These are phyloP conservation scores for Megalops atlanticus DNA, from an alignment of 2,113 vertebrate genomes.

Conservation along the genomic window DNA sequence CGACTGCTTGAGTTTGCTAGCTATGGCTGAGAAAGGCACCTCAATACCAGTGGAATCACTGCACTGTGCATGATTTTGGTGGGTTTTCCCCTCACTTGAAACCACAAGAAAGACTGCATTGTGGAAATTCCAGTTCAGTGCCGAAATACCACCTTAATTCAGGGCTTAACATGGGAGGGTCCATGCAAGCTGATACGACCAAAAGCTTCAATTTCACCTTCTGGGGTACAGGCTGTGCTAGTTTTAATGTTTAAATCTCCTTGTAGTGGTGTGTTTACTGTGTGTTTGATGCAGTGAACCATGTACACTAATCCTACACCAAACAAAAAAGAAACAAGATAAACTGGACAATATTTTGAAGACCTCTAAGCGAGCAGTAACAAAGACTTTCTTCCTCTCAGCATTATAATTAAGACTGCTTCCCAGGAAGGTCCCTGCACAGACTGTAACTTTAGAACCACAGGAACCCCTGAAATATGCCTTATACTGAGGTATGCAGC, in stretches of 20 bases:
- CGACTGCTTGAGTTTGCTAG: neutral
- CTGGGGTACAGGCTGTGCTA: neutral
- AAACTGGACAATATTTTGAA: neutral
- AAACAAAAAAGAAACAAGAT: neutral
- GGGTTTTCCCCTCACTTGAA: neutral
- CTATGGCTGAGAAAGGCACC: neutral
- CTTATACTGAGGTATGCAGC: constrained; percentile 3
- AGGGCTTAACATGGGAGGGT: constrained; percentile 6
- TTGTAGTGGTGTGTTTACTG: neutral
- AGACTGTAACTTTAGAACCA: neutral
- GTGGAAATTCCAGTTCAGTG: neutral
- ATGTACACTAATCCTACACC: neutral
- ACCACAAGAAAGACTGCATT: neutral
- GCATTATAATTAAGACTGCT: neutral
- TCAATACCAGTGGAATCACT: neutral
- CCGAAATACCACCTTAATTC: neutral
- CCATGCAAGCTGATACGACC: neutral
- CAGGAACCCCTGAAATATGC: neutral
- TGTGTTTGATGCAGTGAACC: neutral
- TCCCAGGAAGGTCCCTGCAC: neutral
- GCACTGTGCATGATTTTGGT: neutral
- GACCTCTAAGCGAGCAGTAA: too few species aligned
- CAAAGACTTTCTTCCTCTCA: neutral
- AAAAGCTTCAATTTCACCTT: neutral
- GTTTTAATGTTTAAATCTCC: neutral